Percentiles rank a stretch among this genome's conserved stretches.
Conservation (phyloP, 2,888 invertebrate genomes). For the Rhyacophila evoluta region DNA sequence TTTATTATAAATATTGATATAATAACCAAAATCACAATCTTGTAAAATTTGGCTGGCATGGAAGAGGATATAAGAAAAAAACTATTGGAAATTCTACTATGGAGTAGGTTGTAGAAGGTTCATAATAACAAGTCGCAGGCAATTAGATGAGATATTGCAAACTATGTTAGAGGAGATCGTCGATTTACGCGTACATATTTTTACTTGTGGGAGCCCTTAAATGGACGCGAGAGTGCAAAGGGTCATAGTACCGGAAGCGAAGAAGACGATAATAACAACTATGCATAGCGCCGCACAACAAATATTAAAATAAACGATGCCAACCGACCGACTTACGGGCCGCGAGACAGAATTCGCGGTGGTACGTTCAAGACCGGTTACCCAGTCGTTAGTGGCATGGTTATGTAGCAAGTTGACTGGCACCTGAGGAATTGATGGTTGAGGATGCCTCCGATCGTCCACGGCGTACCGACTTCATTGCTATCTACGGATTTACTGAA, state of each 20-base stretch:
- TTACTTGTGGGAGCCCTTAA: background rate
- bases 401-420: background rate
- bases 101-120: too few relatives aligned
- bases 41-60: too few relatives aligned
- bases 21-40: too few relatives aligned
- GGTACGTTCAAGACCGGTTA: background rate
- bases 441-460: background rate
- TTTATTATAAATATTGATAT: too few relatives aligned
- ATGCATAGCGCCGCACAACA: conserved; percentile 5
- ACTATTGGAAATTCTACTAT: too few relatives aligned
- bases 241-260: background rate
- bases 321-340: conserved; percentile 13
- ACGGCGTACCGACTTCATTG: background rate
- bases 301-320: background rate
- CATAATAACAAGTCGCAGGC: too few relatives aligned
- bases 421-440: background rate
- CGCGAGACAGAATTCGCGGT: background rate
- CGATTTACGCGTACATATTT: background rate
- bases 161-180: too few relatives aligned
- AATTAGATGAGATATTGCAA: background rate
- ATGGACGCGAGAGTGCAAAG: background rate
- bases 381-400: background rate
- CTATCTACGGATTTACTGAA: background rate
- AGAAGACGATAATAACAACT: background rate
- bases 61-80: too few relatives aligned